Evolutionary conservation across 2,888 invertebrate species (phyloP), one percentile per base, ranked within the genome.

Genomic region (Drosophila pseudotalamancana): DNA sequence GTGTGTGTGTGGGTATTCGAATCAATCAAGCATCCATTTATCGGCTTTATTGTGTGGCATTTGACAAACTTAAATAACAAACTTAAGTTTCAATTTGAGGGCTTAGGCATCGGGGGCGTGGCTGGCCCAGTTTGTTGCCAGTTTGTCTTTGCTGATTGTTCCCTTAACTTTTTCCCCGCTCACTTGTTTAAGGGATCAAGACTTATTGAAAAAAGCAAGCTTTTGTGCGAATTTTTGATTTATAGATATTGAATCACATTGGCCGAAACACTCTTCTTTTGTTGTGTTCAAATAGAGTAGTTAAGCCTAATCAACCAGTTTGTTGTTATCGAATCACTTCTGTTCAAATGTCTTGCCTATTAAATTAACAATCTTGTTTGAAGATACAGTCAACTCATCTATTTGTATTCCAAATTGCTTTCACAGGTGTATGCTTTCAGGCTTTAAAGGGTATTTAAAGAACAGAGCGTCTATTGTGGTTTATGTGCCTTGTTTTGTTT

Each of bases 201-300:
- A 54, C 48, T 59, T 62, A 60, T 77, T 74, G 69, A 48, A 54
- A 54, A 70, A 59, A 65, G 60, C 53, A 48, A 62, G 56, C 66
- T 54, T 64, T 80, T 77, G 80, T 75, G 40, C 69, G 76, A 55
- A n/a, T 62, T 81, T 80, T 76, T 84, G 78, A 76, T 81, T 81
- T 81, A 81, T 80, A 80, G 74, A 80, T 80, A 72, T 79, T 65
- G 69, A 64, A 73, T 69, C 70, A 67, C 1, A n/a, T n/a, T 3
- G 14, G 9, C 12, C 57, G 35, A 2, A 25, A 16, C 21, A 16
- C 16, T 6, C 39, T 18, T 2, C 14, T 12, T 4, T 8, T 12
- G n/a, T 5, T 12, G 11, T 12, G 12, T 16, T 4, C n/a, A 5
- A 1, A 14, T 11, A 6, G 29, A 12, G 25, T 32, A 34, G 14